Percentiles rank a stretch among this genome's conserved stretches.
phyloP scores from a whole-genome alignment of 1,140 invertebrate species.

The Euborellia annulipes region DNA sequence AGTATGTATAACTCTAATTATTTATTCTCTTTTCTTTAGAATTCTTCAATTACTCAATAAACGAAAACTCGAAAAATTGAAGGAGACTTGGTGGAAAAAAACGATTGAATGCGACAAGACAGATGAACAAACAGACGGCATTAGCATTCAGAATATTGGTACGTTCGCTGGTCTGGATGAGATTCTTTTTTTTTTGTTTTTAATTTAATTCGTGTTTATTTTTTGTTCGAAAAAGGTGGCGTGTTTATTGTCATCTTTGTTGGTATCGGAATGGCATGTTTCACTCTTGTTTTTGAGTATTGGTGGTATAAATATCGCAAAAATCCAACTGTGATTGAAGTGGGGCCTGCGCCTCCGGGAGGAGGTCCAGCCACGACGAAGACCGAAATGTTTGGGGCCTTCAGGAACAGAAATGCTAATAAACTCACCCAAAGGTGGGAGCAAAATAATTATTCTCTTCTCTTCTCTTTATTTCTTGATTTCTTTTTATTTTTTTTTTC shows the following conservation, averaged over 20 bases:
- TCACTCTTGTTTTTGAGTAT: constrained; percentile 86
- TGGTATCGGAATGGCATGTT: constrained; percentile 76
- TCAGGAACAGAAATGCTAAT: constrained; percentile 14
- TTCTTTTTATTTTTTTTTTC: no score
- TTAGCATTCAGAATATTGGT: constrained; percentile 91
- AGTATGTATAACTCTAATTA: no score
- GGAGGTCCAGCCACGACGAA: neutral
- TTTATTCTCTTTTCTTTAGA: constrained; percentile 41
- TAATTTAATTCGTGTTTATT: no score
- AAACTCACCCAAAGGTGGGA: no score
- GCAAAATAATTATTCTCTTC: no score
- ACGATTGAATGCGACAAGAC: constrained; percentile 63
- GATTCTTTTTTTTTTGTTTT: no score
- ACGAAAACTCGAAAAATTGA: constrained; percentile 77
- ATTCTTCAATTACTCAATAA: constrained; percentile 87
- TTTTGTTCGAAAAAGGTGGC: no score
- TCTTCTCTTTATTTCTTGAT: no score
- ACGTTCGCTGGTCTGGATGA: no score
- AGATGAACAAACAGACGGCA: constrained; percentile 87
- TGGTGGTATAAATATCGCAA: constrained; percentile 78
- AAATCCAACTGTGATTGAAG: constrained; percentile 33
- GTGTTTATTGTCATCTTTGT: constrained; percentile 95
- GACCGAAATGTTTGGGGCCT: constrained; percentile 1
- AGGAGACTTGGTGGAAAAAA: constrained; percentile 89
- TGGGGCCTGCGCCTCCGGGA: constrained; percentile 27